Base-by-base conservation (phyloP, 2,113 vertebrate species). In the Ellobius talpinus region DNA sequence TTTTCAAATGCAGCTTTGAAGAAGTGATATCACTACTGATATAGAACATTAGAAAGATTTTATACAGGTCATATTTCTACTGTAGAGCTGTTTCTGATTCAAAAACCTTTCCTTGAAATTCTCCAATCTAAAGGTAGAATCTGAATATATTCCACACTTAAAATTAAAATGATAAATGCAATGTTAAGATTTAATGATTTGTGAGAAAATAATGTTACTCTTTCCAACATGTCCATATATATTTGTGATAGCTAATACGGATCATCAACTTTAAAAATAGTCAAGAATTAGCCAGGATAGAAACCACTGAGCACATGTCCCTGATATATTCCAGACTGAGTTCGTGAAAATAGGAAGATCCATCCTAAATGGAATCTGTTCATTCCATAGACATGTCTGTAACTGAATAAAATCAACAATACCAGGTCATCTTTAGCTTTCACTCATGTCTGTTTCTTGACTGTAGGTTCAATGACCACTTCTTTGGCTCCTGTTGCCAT, bases 1-100 rank as follows among this genome's bases (percentile, higher is more conserved):
- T 87, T 95, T 74, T 95, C 39, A 74, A 79, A 31, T 31, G 39
- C 33, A 91, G 11, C 26, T 8, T 16, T 93, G 82, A 91, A 91
- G 93, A 14, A 74, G 14, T 72, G 55, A 94, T 45, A 70, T 76
- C 23, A 68, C 33, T 89, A 52, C 47, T 89, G n/a, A 65, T 58
- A 8, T 52, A 36, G 13, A 95, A 63, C 65, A 3, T 31, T 78
- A 19, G 5, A 93, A 21, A 13, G 14, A 55, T 17, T 50, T 50
- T 55, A 72, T 14, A 63, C 6, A 68, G 29, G 21, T 17, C 39
- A 92, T 72, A 68, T 31, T 73, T 74, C 13, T 9, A 81, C 39
- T 29, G 76, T 74, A 45, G 13, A 85, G 55, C 10, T 82, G 23
- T 36, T 89, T 82, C 23, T 95, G 55, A 66, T 88, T 93, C 58